Conservation (phyloP, 2,888 invertebrate species). For the Acanthosepion lycidas region DNA sequence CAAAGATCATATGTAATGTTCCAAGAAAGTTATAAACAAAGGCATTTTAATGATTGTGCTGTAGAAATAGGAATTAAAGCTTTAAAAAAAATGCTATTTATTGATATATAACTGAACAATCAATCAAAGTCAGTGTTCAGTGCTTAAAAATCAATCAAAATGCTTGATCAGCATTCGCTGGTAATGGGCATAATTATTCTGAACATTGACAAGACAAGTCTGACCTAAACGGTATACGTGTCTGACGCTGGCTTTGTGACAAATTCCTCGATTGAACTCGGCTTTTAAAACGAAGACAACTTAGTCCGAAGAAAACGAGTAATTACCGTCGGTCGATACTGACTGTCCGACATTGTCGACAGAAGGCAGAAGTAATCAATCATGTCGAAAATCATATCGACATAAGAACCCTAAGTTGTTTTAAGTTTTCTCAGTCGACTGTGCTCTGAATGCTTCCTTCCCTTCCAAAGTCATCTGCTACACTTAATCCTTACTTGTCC, state of each 20-base stretch:
- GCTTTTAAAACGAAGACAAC: neutral
- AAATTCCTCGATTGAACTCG: neutral
- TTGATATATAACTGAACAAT: neutral
- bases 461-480: too few relatives aligned
- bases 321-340: neutral
- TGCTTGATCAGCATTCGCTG: neutral
- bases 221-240: neutral
- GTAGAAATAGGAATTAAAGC: too few relatives aligned
- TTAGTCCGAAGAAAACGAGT: neutral
- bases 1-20: too few relatives aligned
- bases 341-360: neutral
- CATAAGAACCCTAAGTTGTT: too few relatives aligned
- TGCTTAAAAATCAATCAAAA: neutral
- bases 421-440: too few relatives aligned
- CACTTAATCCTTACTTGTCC: too few relatives aligned
- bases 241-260: neutral
- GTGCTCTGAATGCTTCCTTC: too few relatives aligned
- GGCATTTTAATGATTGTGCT: too few relatives aligned
- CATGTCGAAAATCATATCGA: neutral
- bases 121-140: neutral
- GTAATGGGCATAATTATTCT: neutral
- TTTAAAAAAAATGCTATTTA: too few relatives aligned
- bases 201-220: neutral
- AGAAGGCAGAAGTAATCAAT: neutral
- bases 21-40: too few relatives aligned